These are phyloP conservation scores for Sepioteuthis lessoniana DNA, from an alignment of 2,888 invertebrate genomes.

Conservation along the genomic window DNA sequence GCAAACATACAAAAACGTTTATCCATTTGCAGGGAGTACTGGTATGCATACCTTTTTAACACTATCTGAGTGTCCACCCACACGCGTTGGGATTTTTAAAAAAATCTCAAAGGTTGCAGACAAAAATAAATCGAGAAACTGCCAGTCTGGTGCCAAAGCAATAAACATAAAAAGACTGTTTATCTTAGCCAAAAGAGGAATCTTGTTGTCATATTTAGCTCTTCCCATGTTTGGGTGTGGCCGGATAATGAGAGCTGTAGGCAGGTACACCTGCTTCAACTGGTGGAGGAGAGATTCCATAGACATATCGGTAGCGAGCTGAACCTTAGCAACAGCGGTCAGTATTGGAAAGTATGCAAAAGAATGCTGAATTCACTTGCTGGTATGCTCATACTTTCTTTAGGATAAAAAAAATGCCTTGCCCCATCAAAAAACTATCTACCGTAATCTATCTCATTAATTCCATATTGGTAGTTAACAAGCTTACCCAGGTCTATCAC, in stretches of 20 bases:
- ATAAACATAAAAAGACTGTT: background rate
- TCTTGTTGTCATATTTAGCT: background rate
- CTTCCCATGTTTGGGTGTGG: background rate
- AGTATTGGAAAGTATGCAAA: too few species aligned
- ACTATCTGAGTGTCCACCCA: background rate
- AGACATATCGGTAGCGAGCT: too few species aligned
- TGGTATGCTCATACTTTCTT: too few species aligned
- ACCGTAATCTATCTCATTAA: too few species aligned
- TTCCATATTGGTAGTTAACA: too few species aligned
- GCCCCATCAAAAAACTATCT: too few species aligned
- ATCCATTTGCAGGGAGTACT: background rate
- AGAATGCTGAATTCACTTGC: too few species aligned
- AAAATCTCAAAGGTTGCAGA: background rate
- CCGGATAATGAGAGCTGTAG: background rate
- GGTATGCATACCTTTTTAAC: background rate
- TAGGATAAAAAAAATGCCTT: too few species aligned
- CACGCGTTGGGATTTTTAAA: background rate
- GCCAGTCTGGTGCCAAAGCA: background rate
- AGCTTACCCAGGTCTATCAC: too few species aligned
- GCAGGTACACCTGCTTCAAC: background rate
- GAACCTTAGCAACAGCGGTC: too few species aligned
- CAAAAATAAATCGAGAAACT: background rate
- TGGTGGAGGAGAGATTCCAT: too few species aligned
- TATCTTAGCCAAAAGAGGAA: background rate
- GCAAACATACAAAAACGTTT: background rate